A percentile compares a stretch with the other conserved stretches of the same genome.
Evolutionary conservation across 1,140 invertebrate genomes (phyloP).

Genomic region (Lucilia cuprina): DNA sequence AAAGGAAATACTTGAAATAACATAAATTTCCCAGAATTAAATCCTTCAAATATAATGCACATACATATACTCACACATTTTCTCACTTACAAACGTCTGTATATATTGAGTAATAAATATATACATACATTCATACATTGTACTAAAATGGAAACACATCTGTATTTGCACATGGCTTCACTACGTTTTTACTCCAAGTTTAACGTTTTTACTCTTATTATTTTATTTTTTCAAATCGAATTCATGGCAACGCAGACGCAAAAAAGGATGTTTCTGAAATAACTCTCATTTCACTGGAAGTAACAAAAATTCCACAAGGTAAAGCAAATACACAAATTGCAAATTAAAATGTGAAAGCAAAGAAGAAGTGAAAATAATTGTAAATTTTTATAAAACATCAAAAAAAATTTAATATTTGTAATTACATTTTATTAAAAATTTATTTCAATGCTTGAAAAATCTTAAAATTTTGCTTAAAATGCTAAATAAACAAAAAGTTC

Average conservation of each 20-base stretch:
- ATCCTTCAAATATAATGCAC: constrained; percentile 1
- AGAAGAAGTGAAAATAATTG: no score
- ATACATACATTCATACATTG: not conserved
- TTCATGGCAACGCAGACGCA: not conserved
- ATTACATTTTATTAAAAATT: no score
- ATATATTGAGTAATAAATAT: no score
- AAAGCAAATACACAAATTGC: not conserved
- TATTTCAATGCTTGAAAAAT: not conserved
- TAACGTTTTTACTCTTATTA: not conserved
- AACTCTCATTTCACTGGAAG: not conserved
- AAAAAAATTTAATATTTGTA: no score
- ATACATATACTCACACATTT: not conserved
- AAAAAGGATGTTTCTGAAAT: not conserved
- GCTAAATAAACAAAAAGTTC: no score
- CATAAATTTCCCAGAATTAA: constrained; percentile 15
- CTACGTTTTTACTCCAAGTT: not conserved
- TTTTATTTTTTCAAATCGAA: not conserved
- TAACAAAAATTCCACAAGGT: not conserved
- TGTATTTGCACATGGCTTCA: constrained; percentile 5
- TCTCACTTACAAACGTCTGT: no score
- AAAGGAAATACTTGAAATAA: constrained; percentile 22
- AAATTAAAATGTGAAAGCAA: not conserved
- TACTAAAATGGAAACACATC: not conserved
- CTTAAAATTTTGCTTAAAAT: not conserved
- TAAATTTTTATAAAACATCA: no score